Evolutionary conservation across 1,140 invertebrate species (phyloP), one percentile per base, ranked within the genome.

Genomic region (Charaxes varanes): DNA sequence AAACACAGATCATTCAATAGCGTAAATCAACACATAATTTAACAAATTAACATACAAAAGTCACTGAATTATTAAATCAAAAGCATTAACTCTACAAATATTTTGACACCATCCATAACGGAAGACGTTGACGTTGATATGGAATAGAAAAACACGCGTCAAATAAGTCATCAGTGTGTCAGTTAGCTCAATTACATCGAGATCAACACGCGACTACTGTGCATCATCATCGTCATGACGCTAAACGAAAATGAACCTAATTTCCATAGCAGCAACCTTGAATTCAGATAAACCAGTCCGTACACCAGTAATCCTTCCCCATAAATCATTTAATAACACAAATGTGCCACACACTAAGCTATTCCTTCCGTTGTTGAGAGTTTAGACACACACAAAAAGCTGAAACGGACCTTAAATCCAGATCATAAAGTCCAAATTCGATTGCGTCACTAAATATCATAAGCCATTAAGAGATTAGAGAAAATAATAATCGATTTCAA

Each of bases 241-340:
- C n/a, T 41, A 49, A 30, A 31, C 28, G 19, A 77, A 65, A 59
- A 46, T 55, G 37, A 16, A 62, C 59, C 54, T 53, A 64, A 68
- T 36, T 10, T 6, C 28, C 19, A 35, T 41, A 31, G 23, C 8
- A 38, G 41, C 53, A 73, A 53, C 51, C 46, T 41, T 41, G 53
- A 74, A 65, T 43, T 71, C 56, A 49, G 45, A 54, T 14, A 37
- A 19, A 18, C 40, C 40, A 23, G 26, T 12, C 22, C 40, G 46
- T 27, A 41, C 58, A 38, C 31, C 44, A 16, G 62, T 74, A 74
- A 79, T 78, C 70, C 76, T 69, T 67, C 57, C 68, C 67, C 73
- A 82, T 82, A 78, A 82, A 82, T 82, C 78, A 82, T 82, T 79
- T 80, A 80, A 78, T 82, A 80, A 80, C 73, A 78, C 69, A 74